Percentiles rank a stretch among this genome's conserved stretches.
phyloP scores from a whole-genome alignment of 30 jellyfish, hydroid and myxozoan genomes.

The Calvadosia cruxmelitensis region DNA sequence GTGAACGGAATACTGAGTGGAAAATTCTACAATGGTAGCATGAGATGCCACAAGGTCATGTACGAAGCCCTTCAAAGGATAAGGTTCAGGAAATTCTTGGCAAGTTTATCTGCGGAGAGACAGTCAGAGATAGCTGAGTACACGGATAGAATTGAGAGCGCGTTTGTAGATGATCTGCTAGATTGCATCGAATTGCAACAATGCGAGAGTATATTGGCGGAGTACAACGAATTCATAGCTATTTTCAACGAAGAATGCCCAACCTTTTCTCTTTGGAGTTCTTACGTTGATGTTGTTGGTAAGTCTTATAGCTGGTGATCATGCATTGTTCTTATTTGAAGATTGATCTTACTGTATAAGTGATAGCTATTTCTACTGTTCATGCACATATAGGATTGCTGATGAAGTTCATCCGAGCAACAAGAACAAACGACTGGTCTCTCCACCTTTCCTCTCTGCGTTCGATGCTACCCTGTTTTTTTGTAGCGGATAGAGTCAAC shows the following conservation, averaged over 20 bases:
- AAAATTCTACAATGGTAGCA: slow-evolving; percentile 25
- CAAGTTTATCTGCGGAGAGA: background rate
- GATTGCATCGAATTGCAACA: too few relatives aligned
- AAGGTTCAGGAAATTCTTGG: slow-evolving; percentile 14
- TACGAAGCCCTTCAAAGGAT: slow-evolving; percentile 40
- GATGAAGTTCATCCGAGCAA: slow-evolving; percentile 41
- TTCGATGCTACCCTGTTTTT: slow-evolving; percentile 68
- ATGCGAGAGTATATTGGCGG: slow-evolving; percentile 1
- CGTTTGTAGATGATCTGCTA: too few relatives aligned
- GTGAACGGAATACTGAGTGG: slow-evolving; percentile 32
- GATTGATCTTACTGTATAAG: background rate
- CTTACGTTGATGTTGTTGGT: slow-evolving; percentile 9
- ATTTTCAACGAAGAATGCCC: background rate
- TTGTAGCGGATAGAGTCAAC: slow-evolving; percentile 46
- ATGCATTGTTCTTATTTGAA: background rate
- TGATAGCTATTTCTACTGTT: background rate
- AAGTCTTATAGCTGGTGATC: background rate
- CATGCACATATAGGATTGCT: background rate
- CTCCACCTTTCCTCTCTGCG: slow-evolving; percentile 43
- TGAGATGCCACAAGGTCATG: slow-evolving; percentile 29
- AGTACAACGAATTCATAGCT: slow-evolving; percentile 8
- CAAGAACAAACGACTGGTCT: slow-evolving; percentile 48
- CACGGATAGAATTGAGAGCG: background rate
- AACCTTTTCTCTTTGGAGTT: slow-evolving; percentile 36
- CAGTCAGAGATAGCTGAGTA: background rate